phyloP scores from a whole-genome alignment of 1,140 invertebrate genomes.

The Tachypleus tridentatus region DNA sequence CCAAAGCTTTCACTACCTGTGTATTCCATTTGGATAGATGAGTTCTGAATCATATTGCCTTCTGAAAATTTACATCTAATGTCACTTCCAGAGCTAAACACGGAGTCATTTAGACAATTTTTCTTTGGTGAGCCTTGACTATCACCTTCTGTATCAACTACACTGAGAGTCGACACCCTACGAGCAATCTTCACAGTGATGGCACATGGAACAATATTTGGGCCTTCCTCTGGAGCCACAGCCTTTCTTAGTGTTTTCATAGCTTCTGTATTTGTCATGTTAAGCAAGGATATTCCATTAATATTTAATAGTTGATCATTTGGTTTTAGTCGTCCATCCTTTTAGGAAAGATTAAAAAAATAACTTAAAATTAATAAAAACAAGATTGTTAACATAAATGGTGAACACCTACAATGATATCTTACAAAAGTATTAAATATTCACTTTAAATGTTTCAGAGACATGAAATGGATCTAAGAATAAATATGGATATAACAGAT shows the following conservation, averaged over 20 bases:
- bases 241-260: constrained; percentile 84
- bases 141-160: background rate
- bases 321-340: constrained; percentile 74
- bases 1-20: too few relatives aligned
- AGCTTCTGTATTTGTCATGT: constrained; percentile 79
- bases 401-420: too few relatives aligned
- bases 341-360: background rate
- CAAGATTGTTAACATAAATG: background rate
- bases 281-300: constrained; percentile 77
- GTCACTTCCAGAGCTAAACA: background rate
- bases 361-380: background rate
- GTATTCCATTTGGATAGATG: background rate
- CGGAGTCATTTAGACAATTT: background rate
- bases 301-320: constrained; percentile 93
- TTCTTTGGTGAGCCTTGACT: background rate
- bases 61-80: background rate
- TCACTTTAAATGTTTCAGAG: too few relatives aligned
- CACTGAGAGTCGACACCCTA: constrained; percentile 34
- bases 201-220: constrained; percentile 54
- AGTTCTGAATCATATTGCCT: too few relatives aligned
- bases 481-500: too few relatives aligned
- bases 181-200: constrained; percentile 75
- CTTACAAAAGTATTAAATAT: too few relatives aligned
- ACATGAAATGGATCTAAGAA: too few relatives aligned
- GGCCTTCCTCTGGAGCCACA: constrained; percentile 66